Evolutionary conservation across 2,797 vertebrate genomes (phyloP).

Genomic region (Sparus aurata): DNA sequence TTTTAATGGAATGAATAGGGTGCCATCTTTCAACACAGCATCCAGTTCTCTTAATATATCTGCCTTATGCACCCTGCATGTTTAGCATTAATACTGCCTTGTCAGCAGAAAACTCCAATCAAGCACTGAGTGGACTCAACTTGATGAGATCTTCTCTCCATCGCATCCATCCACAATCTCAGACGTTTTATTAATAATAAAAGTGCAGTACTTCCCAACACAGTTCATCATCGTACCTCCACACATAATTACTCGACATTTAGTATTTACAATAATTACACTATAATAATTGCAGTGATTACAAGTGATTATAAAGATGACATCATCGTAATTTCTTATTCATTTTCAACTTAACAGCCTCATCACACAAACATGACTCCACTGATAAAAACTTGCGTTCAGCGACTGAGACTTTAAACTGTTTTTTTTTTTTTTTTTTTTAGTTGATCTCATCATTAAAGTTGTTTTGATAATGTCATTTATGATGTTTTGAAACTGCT

Average conservation of each 20-base stretch:
- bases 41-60: neutral
- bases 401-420: constrained; percentile 30
- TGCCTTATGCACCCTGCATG: neutral
- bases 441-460: constrained; percentile 40
- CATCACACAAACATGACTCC: constrained; percentile 45
- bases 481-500: constrained; percentile 38
- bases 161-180: neutral
- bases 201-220: constrained; percentile 11
- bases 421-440: constrained; percentile 17
- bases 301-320: constrained; percentile 58
- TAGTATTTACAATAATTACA: constrained; percentile 71
- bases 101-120: neutral
- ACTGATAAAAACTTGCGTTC: constrained; percentile 41
- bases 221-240: constrained; percentile 36
- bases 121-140: constrained; percentile 6
- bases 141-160: constrained; percentile 1
- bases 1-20: neutral
- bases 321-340: constrained; percentile 62
- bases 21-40: neutral
- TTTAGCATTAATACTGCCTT: neutral
- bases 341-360: constrained; percentile 53
- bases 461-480: constrained; percentile 53
- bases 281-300: constrained; percentile 67
- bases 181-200: neutral
- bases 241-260: constrained; percentile 54